Evolutionary conservation across 1,140 invertebrate species (phyloP).

Genomic region (Apis florea): DNA sequence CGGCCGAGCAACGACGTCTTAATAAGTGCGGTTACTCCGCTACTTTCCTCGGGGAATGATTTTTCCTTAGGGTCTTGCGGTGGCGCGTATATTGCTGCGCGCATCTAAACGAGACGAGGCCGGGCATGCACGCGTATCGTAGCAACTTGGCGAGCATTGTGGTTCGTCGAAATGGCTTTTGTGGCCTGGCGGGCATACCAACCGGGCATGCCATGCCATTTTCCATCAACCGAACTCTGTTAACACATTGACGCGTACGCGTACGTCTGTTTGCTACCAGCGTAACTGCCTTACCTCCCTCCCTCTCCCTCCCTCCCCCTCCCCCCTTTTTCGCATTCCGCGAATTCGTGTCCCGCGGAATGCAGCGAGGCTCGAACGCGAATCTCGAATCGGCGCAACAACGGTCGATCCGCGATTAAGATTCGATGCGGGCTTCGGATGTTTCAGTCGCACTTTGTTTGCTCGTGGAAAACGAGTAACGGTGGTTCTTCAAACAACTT

Average conservation of each 20-base stretch:
- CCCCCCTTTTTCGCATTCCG: not conserved
- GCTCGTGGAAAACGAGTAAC: no score
- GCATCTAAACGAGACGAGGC: conserved; percentile 50
- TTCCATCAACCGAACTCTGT: conserved; percentile 70
- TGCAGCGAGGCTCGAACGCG: not conserved
- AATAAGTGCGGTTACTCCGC: conserved; percentile 77
- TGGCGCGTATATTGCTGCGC: conserved; percentile 66
- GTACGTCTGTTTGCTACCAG: conserved; percentile 54
- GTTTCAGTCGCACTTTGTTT: no score
- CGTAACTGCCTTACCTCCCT: conserved; percentile 30
- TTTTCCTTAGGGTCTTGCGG: conserved; percentile 61
- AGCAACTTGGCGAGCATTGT: conserved; percentile 68
- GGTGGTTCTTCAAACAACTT: no score
- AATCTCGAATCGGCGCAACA: no score
- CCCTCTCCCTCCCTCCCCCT: not conserved
- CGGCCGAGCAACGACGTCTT: conserved; percentile 75
- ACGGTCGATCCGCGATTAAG: not conserved
- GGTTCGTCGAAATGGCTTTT: conserved; percentile 76
- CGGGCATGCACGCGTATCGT: conserved; percentile 38
- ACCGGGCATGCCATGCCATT: conserved; percentile 68
- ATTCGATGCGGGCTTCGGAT: not conserved
- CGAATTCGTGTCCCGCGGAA: not conserved
- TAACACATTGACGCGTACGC: conserved; percentile 52
- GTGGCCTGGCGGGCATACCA: conserved; percentile 70
- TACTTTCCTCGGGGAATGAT: conserved; percentile 51